Conservation (phyloP, 2,113 vertebrate genomes). For the Mirza zaza region DNA sequence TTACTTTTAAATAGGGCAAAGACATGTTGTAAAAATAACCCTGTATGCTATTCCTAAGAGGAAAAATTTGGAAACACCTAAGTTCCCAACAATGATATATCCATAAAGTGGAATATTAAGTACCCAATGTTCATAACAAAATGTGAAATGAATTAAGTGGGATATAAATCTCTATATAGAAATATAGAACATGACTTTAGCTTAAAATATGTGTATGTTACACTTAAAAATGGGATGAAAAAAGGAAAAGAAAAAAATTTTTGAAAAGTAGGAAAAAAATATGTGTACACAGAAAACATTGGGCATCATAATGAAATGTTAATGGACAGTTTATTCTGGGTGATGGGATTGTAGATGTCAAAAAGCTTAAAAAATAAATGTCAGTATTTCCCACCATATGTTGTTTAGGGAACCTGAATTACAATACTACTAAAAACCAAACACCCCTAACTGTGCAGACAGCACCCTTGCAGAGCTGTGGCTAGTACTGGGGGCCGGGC, state of each 20-base stretch:
- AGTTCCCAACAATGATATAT: background rate
- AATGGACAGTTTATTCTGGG: background rate
- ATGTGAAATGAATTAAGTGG: background rate
- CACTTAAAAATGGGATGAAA: too few species aligned
- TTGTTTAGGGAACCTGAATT: background rate
- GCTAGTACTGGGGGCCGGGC: background rate
- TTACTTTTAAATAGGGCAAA: background rate
- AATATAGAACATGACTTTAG: background rate
- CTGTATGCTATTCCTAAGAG: background rate
- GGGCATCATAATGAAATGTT: background rate
- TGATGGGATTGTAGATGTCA: background rate
- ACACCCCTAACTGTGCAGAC: background rate
- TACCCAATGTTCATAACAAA: background rate
- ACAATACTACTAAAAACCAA: background rate
- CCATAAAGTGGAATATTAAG: background rate
- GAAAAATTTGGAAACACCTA: background rate
- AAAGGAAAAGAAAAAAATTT: too few species aligned
- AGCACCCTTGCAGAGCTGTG: background rate
- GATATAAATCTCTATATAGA: background rate
- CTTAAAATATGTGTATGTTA: background rate
- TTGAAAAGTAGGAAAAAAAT: too few species aligned
- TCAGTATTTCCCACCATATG: background rate
- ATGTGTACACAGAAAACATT: background rate
- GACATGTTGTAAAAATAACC: background rate
- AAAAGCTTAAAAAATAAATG: background rate